Evolutionary conservation across 2,888 invertebrate species (phyloP), one percentile per base, ranked within the genome.

Genomic region (Parelbella ahira): DNA sequence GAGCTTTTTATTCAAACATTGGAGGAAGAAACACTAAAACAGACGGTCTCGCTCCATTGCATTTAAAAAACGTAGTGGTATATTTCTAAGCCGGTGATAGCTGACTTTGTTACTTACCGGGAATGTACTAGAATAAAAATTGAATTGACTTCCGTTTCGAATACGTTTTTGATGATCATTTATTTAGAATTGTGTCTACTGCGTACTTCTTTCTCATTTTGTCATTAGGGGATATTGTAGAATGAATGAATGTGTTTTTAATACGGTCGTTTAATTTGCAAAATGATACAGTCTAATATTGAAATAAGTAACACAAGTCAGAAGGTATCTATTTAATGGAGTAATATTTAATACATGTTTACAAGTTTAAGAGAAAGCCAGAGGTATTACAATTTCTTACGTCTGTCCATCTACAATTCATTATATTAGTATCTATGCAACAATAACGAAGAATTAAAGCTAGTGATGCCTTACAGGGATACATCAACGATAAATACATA

Each of bases 1-100:
- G 84, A 84, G 79, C 72, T 76, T 83, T 84, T 84, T 84, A 84
- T 84, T 82, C 83, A 83, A 83, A 84, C 72, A 63, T 61, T 61
- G 68, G 67, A 68, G 68, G 65, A 66, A 65, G 67, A 67, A 71
- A 77, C 77, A 76, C 71, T 79, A 74, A 80, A 76, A 75, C 72
- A 76, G 72, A 75, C 60, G 68, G 66, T 70, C 66, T 54, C 58
- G 58, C 64, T 63, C 63, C 68, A 68, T 69, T 65, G 70, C 58
- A 57, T 56, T 55, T 63, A 58, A 63, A 67, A 58, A 53, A 58
- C 61, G 56, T 61, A 62, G 3, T 11, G 24, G n/a, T 39, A 38
- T 56, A 58, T 65, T 67, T 64, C 64, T 56, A 60, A 65, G 58
- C 52, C 59, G 53, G 51, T 56, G 56, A 61, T 63, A 51, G 58